phyloP scores from a whole-genome alignment of 2,113 vertebrate species.

The Percina caprodes region DNA sequence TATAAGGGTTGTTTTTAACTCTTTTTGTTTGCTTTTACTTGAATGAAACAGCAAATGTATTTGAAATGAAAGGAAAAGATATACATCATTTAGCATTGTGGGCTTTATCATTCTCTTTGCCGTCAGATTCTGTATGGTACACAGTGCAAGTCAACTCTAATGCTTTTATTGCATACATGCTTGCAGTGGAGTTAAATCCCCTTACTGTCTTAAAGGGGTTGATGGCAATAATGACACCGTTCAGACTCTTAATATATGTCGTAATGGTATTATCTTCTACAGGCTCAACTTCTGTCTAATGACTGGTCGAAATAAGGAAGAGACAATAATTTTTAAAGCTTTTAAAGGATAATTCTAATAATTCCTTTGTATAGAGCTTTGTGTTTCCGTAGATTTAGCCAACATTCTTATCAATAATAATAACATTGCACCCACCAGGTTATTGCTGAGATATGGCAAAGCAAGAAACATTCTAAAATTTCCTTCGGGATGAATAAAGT shows the following conservation, averaged over 20 bases:
- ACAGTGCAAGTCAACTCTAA: too few species aligned
- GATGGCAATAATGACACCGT: slow-evolving; percentile 70
- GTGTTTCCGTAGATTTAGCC: neutral
- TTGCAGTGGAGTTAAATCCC: slow-evolving; percentile 41
- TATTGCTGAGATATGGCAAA: neutral
- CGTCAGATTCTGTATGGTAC: slow-evolving; percentile 26
- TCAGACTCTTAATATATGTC: slow-evolving; percentile 32
- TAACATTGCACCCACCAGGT: neutral
- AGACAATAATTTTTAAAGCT: neutral
- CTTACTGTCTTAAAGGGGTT: slow-evolving; percentile 38
- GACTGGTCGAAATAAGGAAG: slow-evolving; percentile 20
- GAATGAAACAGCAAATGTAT: slow-evolving; percentile 49
- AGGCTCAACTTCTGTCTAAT: slow-evolving; percentile 16
- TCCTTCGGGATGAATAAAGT: too few species aligned
- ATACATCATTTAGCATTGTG: slow-evolving; percentile 19
- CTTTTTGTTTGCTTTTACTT: slow-evolving; percentile 44
- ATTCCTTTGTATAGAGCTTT: neutral
- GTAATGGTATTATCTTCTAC: slow-evolving; percentile 29
- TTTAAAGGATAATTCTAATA: neutral
- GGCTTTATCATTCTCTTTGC: slow-evolving; percentile 13
- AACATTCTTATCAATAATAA: neutral
- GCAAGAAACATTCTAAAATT: neutral
- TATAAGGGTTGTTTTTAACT: slow-evolving; percentile 39
- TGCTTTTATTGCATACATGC: slow-evolving; percentile 23
- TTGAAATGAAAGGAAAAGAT: slow-evolving; percentile 10